Base-by-base conservation (phyloP, 2,888 invertebrate genomes). In the Tachina grossa region DNA sequence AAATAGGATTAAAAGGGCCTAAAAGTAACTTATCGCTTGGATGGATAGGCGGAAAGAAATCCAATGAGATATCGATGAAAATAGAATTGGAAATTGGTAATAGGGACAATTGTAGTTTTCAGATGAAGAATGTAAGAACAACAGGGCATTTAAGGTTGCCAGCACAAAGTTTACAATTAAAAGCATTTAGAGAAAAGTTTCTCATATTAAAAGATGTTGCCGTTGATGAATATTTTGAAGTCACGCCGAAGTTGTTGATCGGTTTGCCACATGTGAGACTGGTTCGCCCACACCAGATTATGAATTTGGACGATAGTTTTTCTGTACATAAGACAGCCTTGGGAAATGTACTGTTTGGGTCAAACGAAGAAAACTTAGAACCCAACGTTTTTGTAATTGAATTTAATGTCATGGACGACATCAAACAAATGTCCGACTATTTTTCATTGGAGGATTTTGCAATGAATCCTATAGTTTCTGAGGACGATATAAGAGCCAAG, bases 401-500 rank as follows among this genome's bases (percentile, higher is more conserved):
- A 65, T 13, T 10, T 19, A 47, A 59, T 19, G 14, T 9, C 19
- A 9, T 77, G 14, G 66, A 77, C 31, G 66, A 66, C 14, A 53
- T 76, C 6, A 49, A 49, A 13, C 63, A 53, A 55, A 31, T 31
- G 31, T 31, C 31, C 31, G 6, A 31, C 31, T 31, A 31, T 31
- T 31, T 31, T 31, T 6, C 31, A 31, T 31, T 83, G 14, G 83
- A 83, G 53, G 61, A 51, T 53, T 83, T 83, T 68, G 78, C 74
- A 6, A 66, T 78, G 72, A 59, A 72, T 41, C 72, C 59, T 39
- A 43, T 72, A 8, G 19, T 74, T 5, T 78, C 72, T 31, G 77
- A 77, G 11, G 74, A 75, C 3, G 68, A 83, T 59, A 14, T 22
- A 45, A 77, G 75, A 55, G 75, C 75, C 19, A 75, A 84, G 47